Base-by-base conservation (phyloP, 2,888 invertebrate genomes). In the Julus scanicus region DNA sequence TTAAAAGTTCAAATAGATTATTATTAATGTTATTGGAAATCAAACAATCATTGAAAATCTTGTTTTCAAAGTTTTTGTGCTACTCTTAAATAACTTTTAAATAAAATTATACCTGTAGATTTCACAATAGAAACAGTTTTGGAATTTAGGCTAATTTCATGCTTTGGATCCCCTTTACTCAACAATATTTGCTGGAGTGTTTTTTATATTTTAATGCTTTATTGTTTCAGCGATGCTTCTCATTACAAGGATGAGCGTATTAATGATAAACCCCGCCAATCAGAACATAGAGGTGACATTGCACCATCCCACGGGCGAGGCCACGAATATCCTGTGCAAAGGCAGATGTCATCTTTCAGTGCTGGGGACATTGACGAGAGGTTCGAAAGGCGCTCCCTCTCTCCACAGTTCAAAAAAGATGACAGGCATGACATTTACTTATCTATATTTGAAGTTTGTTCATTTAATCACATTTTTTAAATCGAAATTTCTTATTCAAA, bases 371-470 rank as follows among this genome's bases (percentile, higher is more conserved):
- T 85, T 29, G 85, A 85, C 20, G 85, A 85, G 49, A 44, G 85
- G 11, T 85, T 48, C 8, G 48, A 85, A 49, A 85, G 85, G 85
- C 85, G 48, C 44, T 85, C 85, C 85, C 49, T n/a, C 17, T 44
- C 85, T 20, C 85, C 85, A 40, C 80, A 80, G 37, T 85, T 85
- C 85, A 44, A 49, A 49, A 85, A 85, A 85, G 85, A 85, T 85
- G 85, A 85, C 44, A 85, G 85, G 85, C 44, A 48, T 20, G 49
- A 20, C 2, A 44, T 49, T 80, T 71, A 44, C 6, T 44, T 44
- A 44, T 44, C 44, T 44, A 44, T 44, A 8, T 5, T 5, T 8
- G 0, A 44, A 44, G 44, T 44, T 44, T 44, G 6, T 44, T 44
- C 8, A 44, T 44, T 44, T 44, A 44, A 44, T 44, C 29, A 17